A percentile compares a stretch with the other conserved stretches of the same genome.
phyloP scores from a whole-genome alignment of 2,113 vertebrate genomes.

The Phaethornis superciliosus region DNA sequence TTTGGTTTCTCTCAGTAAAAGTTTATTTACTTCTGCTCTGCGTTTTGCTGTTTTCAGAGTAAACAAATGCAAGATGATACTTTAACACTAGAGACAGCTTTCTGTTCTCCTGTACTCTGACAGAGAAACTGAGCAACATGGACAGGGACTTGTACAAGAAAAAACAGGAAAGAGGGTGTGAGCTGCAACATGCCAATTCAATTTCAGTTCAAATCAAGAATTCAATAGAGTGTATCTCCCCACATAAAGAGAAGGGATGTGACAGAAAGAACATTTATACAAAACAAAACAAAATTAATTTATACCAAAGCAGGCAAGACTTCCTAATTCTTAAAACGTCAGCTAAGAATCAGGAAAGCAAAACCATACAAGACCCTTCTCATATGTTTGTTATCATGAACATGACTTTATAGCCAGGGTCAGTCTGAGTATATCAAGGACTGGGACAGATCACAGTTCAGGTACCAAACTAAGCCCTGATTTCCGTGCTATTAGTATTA shows the following conservation, averaged over 20 bases:
- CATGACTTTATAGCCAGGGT: background rate
- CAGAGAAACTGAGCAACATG: background rate
- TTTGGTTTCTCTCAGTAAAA: conserved; percentile 1
- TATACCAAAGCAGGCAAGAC: background rate
- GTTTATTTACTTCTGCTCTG: conserved; percentile 32
- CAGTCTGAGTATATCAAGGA: background rate
- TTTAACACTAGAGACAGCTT: conserved; percentile 16
- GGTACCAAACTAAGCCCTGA: background rate
- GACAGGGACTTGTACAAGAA: background rate
- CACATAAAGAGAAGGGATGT: background rate
- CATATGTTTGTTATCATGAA: background rate
- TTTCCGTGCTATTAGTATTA: background rate
- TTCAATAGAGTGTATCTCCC: background rate
- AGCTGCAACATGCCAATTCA: conserved; percentile 34
- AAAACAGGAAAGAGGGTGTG: conserved; percentile 28
- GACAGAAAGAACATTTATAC: background rate
- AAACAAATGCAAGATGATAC: background rate
- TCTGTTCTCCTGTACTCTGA: background rate
- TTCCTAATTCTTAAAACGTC: background rate
- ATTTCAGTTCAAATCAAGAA: conserved; percentile 14
- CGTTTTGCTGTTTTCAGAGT: background rate
- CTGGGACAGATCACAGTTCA: background rate
- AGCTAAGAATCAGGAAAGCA: background rate
- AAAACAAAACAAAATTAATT: background rate
- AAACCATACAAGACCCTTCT: background rate